Evolutionary conservation across 2,888 invertebrate species (phyloP), one percentile per base, ranked within the genome.

Genomic region (Chrysina gloriosa): DNA sequence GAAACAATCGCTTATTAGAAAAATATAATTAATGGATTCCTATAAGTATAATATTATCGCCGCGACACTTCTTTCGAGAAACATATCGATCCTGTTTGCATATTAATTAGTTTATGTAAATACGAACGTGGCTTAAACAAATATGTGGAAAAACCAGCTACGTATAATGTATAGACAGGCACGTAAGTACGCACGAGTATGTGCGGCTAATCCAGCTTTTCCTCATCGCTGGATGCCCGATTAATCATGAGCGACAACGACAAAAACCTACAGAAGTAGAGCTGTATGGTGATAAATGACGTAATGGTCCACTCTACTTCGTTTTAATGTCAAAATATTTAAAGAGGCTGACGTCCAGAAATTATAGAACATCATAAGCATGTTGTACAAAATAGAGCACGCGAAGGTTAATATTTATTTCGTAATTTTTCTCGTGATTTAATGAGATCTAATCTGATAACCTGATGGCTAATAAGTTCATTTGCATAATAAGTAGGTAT

Each of bases 21-120:
- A n/a, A n/a, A n/a, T n/a, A n/a, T n/a, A n/a, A n/a, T n/a, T n/a
- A n/a, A n/a, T n/a, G n/a, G n/a, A n/a, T n/a, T n/a, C n/a, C n/a
- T n/a, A n/a, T n/a, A n/a, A n/a, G n/a, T n/a, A n/a, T n/a, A n/a
- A n/a, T n/a, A n/a, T n/a, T n/a, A n/a, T n/a, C n/a, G n/a, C n/a
- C n/a, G n/a, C n/a, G n/a, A n/a, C n/a, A n/a, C n/a, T n/a, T n/a
- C n/a, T n/a, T n/a, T n/a, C n/a, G n/a, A n/a, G n/a, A n/a, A n/a
- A n/a, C n/a, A n/a, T n/a, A 5, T 5, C 45, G 21, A 45, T 45
- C 9, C 9, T 45, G 45, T 45, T 19, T 16, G 45, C 25, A 58
- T 27, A 31, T 65, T 65, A 65, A 56, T 65, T 54, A 65, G 27
- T 39, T 42, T 65, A 65, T 65, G 65, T 56, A 65, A 65, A 65